Percentiles rank a stretch among this genome's conserved stretches.
Conservation (phyloP, 2,113 vertebrate genomes). For the Colaptes auratus region DNA sequence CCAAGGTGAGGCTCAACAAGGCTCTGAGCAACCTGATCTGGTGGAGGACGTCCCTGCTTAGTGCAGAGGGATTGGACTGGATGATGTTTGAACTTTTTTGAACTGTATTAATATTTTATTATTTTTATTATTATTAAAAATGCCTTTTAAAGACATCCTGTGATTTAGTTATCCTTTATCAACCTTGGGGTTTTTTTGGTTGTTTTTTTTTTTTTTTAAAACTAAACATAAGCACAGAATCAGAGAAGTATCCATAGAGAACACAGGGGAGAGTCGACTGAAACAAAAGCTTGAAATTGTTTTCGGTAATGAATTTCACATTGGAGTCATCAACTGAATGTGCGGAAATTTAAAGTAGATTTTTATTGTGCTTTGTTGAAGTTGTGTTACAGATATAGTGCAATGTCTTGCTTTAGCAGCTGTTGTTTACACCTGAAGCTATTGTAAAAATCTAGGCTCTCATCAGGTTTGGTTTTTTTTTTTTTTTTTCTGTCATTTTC, state of each 20-base stretch:
- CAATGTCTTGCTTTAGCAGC: neutral
- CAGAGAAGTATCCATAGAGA: neutral
- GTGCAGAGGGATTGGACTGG: too few relatives aligned
- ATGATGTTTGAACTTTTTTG: too few relatives aligned
- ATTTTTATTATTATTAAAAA: too few relatives aligned
- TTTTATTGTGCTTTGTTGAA: constrained; percentile 7
- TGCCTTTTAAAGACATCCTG: neutral
- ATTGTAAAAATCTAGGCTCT: constrained; percentile 29
- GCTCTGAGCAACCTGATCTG: too few relatives aligned
- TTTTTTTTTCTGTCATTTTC: neutral
- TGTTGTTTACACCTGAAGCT: constrained; percentile 61
- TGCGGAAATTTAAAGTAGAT: constrained; percentile 20
- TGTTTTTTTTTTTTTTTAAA: neutral
- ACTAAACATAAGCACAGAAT: neutral
- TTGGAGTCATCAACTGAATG: neutral
- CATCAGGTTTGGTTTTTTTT: neutral
- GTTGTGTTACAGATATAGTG: neutral
- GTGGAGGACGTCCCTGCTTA: too few relatives aligned
- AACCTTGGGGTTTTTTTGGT: neutral
- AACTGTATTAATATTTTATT: too few relatives aligned
- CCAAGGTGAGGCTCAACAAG: too few relatives aligned
- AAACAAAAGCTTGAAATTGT: neutral
- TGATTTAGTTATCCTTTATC: neutral
- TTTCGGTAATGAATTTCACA: constrained; percentile 11
- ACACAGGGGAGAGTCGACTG: neutral